Evolutionary conservation across 2,797 vertebrate genomes (phyloP).

Genomic region (Pteropus rufus): DNA sequence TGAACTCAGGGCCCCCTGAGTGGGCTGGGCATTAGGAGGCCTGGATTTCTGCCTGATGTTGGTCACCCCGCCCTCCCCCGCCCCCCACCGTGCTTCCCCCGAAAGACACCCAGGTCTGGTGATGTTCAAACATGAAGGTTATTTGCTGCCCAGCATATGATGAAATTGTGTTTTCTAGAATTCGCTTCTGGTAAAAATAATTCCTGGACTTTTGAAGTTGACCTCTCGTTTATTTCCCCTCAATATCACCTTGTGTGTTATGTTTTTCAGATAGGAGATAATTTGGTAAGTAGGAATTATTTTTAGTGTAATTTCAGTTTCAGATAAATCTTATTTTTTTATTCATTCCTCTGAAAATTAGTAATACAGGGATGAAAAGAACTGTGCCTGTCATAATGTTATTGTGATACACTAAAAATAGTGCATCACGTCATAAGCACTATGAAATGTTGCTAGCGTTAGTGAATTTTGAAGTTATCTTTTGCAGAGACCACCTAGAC

Average conservation of each 20-base stretch:
- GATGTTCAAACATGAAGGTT: background rate
- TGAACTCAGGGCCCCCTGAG: too few species aligned
- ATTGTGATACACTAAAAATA: rapidly evolving
- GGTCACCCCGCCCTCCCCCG: background rate
- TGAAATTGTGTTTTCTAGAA: background rate
- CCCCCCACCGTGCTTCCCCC: rapidly evolving
- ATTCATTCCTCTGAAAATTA: background rate
- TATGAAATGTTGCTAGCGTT: rapidly evolving
- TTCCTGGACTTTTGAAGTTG: background rate
- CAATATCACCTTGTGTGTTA: background rate
- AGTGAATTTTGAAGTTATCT: background rate
- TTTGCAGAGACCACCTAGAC: background rate
- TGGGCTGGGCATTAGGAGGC: background rate
- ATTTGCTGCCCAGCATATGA: background rate
- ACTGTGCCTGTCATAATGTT: background rate
- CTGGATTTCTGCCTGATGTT: background rate
- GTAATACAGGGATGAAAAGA: too few species aligned
- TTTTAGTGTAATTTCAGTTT: slow-evolving; percentile 9
- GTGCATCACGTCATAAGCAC: too few species aligned
- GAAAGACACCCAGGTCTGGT: background rate
- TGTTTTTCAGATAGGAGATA: background rate
- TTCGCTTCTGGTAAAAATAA: background rate
- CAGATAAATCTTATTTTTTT: background rate
- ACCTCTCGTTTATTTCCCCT: background rate
- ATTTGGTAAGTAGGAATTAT: background rate